Evolutionary conservation across 2,113 vertebrate genomes (phyloP), one percentile per base, ranked within the genome.

Genomic region (Gavia stellata): DNA sequence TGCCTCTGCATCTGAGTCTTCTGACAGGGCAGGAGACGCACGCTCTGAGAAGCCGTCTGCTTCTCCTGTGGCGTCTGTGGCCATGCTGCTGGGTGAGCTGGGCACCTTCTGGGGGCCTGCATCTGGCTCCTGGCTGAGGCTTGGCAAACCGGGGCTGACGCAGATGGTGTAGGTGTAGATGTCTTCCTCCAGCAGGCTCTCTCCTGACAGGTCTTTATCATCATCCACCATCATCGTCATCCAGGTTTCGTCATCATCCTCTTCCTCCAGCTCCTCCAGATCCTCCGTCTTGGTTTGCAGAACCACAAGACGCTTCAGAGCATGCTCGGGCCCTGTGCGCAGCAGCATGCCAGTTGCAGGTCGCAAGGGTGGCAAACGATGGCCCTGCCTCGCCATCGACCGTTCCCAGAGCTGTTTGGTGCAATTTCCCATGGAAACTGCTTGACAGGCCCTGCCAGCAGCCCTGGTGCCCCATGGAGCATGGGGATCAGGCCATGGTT

Each of bases 31-130:
- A 59, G 21, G 21, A n/a, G 56, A 24, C 14, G 9, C 34, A 16
- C 4, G 1, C 56, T n/a, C 21, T 2, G 9, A 24, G 34, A 10
- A 16, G 56, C 14, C 8, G 0, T 23, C 56, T n/a, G 56, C 20
- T 21, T n/a, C 56, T 59, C 21, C 14, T n/a, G 34, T 2, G 6
- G 34, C 19, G 8, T 34, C 33, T 58, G 19, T 8, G 33, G 33
- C 55, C 55, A 20, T 58, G 56, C 33, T 58, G 9, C 17, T 4
- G 20, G 33, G 56, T 5, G 4, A 59, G 55, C 55, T 12, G 33
- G 56, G 56, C 56, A n/a, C 56, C 34, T n/a, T 14, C 34, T 23
- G 56, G 56, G 20, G 56, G 34, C 34, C 56, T 58, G 58, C 58
- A 17, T 10, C 23, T 36, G 58, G 15, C n/a, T 61, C 23, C 58